Percentiles rank a stretch among this genome's conserved stretches.
Evolutionary conservation across 1,140 invertebrate genomes (phyloP).

Genomic region (Drosophila chauvacae): DNA sequence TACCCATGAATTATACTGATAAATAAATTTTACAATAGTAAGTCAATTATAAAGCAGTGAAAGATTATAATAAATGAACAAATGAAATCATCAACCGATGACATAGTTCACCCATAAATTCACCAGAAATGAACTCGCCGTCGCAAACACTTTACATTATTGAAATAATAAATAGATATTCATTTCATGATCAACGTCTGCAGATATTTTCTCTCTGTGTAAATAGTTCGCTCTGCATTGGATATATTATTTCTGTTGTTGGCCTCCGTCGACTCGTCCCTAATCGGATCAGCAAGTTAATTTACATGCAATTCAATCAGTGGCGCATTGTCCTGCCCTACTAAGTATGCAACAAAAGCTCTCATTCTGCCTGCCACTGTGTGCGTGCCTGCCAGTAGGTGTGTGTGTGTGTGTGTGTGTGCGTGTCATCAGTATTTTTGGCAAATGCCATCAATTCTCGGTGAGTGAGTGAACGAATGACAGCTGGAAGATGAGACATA

Average conservation of each 20-base stretch:
- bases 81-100: no score
- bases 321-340: conserved; percentile 65
- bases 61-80: not conserved
- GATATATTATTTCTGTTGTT: conserved; percentile 65
- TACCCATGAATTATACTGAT: not conserved
- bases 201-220: conserved; percentile 4
- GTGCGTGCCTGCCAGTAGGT: not conserved
- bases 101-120: not conserved
- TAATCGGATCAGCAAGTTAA: conserved; percentile 82
- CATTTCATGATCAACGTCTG: no score
- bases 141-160: no score
- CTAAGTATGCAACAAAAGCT: conserved; percentile 64
- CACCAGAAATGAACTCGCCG: not conserved
- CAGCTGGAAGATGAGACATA: conserved; percentile 44
- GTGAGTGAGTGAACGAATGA: conserved; percentile 39
- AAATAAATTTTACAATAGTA: no score
- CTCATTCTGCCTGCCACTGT: not conserved
- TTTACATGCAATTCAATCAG: conserved; percentile 82
- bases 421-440: conserved; percentile 57
- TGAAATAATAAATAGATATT: no score
- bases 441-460: conserved; percentile 55
- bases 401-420: not conserved
- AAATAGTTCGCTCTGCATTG: conserved; percentile 32
- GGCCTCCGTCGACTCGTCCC: conserved; percentile 41
- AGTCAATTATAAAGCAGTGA: no score